Evolutionary conservation across 2,888 invertebrate species (phyloP).

Genomic region (Theodoxus fluviatilis): DNA sequence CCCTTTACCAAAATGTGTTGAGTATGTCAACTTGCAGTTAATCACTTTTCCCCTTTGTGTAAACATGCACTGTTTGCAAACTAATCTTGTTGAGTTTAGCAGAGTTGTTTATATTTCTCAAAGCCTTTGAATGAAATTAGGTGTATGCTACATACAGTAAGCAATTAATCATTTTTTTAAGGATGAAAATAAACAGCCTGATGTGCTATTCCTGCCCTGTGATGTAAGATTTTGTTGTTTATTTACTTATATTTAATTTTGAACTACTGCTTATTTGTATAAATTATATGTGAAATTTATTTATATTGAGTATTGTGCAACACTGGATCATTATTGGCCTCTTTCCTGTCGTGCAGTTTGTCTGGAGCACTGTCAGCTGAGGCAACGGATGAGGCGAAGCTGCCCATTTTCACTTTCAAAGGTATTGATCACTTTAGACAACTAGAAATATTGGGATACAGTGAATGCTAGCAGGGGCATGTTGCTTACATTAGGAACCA

Average conservation of each 20-base stretch:
- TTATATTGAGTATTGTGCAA: too few relatives aligned
- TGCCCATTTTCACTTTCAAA: slow-evolving; percentile 57
- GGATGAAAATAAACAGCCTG: not conserved
- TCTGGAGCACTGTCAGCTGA: slow-evolving; percentile 53
- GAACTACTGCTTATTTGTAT: not conserved
- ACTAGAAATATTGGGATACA: not conserved
- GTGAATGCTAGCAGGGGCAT: not conserved
- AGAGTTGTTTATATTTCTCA: not conserved
- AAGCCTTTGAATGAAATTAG: not conserved
- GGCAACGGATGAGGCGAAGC: slow-evolving; percentile 53
- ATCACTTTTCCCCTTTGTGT: too few relatives aligned
- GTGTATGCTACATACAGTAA: not conserved
- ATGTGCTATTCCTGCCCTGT: too few relatives aligned
- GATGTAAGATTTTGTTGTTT: not conserved
- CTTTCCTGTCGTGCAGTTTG: slow-evolving; percentile 45
- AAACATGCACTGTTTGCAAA: too few relatives aligned
- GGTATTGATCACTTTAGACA: slow-evolving; percentile 38
- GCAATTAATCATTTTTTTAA: not conserved
- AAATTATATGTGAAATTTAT: too few relatives aligned
- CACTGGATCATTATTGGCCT: not conserved
- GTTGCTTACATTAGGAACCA: not conserved
- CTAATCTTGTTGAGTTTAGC: too few relatives aligned
- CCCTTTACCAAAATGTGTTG: too few relatives aligned
- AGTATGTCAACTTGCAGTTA: too few relatives aligned
- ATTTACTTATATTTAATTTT: not conserved